These are phyloP conservation scores for Scaptomyza pallida DNA, from an alignment of 1,140 invertebrate genomes.

Conservation along the genomic window DNA sequence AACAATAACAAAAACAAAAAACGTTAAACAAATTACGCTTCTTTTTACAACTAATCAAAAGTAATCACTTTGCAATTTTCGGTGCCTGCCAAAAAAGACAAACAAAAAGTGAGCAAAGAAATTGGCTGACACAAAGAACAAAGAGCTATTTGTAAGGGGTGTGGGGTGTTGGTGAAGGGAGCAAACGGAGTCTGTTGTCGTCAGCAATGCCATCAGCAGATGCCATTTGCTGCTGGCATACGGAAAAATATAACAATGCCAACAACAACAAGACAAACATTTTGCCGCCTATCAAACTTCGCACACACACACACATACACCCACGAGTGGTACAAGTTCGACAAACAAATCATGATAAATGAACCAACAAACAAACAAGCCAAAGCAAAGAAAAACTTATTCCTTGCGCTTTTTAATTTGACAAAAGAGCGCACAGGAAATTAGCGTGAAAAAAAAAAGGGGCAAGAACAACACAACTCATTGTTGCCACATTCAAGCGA, in stretches of 20 bases:
- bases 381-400: conserved; percentile 51
- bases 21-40: conserved; percentile 80
- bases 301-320: conserved; percentile 35
- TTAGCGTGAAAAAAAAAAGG: conserved; percentile 59
- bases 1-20: conserved; percentile 6
- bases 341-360: conserved; percentile 83
- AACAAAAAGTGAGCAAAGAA: conserved; percentile 69
- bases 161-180: background rate
- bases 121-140: conserved; percentile 61
- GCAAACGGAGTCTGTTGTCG: conserved; percentile 9
- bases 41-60: conserved; percentile 82
- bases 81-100: conserved; percentile 64
- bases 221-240: conserved; percentile 70
- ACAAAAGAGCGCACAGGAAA: conserved; percentile 70
- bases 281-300: conserved; percentile 71
- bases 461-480: conserved; percentile 71
- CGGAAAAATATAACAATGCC: conserved; percentile 41
- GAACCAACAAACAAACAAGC: conserved; percentile 69
- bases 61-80: conserved; percentile 81
- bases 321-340: conserved; percentile 71
- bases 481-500: background rate
- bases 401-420: conserved; percentile 71
- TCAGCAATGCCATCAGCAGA: conserved; percentile 52
- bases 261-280: conserved; percentile 69
- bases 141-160: conserved; percentile 45